These are phyloP conservation scores for Kryphioiulus occultus DNA, from an alignment of 2,888 invertebrate species.

Conservation along the genomic window DNA sequence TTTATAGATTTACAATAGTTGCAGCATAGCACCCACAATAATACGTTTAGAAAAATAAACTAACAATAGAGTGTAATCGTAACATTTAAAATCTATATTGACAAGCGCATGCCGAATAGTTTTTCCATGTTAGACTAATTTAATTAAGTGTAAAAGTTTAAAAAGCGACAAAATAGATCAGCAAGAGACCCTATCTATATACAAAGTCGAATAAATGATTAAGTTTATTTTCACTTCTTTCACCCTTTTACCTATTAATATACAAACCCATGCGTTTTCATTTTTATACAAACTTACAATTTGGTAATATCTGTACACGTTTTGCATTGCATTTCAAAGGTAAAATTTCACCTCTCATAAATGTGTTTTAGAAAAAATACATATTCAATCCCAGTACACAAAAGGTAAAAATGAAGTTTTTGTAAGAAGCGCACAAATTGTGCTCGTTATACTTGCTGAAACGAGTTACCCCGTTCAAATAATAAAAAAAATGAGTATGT, in stretches of 20 bases:
- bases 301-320: constrained; percentile 26
- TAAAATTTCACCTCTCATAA: neutral
- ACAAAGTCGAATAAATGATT: constrained; percentile 32
- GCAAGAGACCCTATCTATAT: constrained; percentile 36
- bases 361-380: constrained; percentile 14
- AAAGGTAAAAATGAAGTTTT: neutral
- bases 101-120: neutral
- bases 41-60: constrained; percentile 44
- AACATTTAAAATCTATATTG: constrained; percentile 28
- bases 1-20: constrained; percentile 42
- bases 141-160: constrained; percentile 39
- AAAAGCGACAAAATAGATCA: constrained; percentile 33
- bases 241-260: constrained; percentile 5
- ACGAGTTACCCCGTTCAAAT: neutral
- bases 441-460: constrained; percentile 19
- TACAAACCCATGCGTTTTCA: constrained; percentile 23
- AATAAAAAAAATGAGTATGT: constrained; percentile 34
- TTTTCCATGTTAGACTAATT: constrained; percentile 14
- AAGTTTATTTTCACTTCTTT: constrained; percentile 21
- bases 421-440: neutral
- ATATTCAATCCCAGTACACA: constrained; percentile 18
- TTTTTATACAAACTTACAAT: constrained; percentile 26
- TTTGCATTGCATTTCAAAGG: neutral
- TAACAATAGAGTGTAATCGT: constrained; percentile 42
- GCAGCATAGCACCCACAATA: constrained; percentile 46